phyloP scores from a whole-genome alignment of 2,113 vertebrate species.

The Aramus guarauna region DNA sequence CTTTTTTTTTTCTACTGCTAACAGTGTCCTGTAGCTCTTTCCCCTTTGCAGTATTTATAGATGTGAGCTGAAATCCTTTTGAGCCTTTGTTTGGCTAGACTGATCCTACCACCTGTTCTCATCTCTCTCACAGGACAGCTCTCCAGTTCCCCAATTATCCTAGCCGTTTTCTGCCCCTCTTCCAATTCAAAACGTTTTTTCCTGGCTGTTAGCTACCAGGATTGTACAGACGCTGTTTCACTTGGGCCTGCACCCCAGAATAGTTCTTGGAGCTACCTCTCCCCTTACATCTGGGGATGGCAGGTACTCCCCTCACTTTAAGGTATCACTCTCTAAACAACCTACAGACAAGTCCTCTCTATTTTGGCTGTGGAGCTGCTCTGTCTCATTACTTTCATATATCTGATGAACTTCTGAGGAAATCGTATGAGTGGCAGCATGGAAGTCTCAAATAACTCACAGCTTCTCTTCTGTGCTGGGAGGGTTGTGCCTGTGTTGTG shows the following conservation, averaged over 20 bases:
- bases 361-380: neutral
- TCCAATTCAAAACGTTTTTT: conserved; percentile 33
- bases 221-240: neutral
- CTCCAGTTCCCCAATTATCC: conserved; percentile 2
- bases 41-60: conserved; percentile 37
- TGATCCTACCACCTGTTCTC: conserved; percentile 55
- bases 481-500: neutral
- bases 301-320: neutral
- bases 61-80: conserved; percentile 22
- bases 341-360: neutral
- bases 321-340: neutral
- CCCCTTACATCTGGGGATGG: neutral
- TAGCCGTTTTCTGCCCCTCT: neutral
- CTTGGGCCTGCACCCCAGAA: neutral
- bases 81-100: conserved; percentile 61
- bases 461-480: neutral
- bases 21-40: neutral
- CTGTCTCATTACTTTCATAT: neutral
- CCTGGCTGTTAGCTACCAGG: neutral
- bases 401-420: neutral
- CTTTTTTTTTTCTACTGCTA: neutral
- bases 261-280: neutral
- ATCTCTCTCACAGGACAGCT: neutral
- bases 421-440: fast-evolving
- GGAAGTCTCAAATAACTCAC: neutral